A percentile compares a stretch with the other conserved stretches of the same genome.
These are phyloP conservation scores for Gymnorhina tibicen DNA, from an alignment of 2,113 vertebrate species.

Conservation along the genomic window DNA sequence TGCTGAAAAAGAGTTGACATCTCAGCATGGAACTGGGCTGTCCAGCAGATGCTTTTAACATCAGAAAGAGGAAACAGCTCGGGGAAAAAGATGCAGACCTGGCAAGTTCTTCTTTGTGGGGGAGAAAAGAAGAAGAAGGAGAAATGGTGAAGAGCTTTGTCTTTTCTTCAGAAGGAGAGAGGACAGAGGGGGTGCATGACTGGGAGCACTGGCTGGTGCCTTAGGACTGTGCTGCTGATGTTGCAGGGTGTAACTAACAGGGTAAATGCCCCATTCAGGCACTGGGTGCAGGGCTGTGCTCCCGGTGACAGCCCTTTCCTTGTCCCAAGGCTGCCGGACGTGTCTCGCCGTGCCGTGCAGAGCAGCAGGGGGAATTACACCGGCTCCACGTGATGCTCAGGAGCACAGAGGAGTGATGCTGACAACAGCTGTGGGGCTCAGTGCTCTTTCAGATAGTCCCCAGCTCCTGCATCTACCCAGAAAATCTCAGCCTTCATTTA, in stretches of 20 bases:
- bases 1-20: neutral
- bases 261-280: neutral
- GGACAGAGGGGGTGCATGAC: rapidly evolving
- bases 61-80: constrained; percentile 64
- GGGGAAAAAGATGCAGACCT: constrained; percentile 61
- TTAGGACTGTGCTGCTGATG: neutral
- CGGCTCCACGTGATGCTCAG: rapidly evolving
- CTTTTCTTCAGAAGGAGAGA: neutral
- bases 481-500: neutral
- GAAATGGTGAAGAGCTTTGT: neutral
- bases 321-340: rapidly evolving
- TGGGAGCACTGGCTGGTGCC: neutral
- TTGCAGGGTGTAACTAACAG: neutral
- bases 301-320: neutral
- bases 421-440: neutral
- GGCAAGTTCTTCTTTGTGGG: constrained; percentile 53
- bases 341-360: rapidly evolving
- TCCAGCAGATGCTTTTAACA: constrained; percentile 33
- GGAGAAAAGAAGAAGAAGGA: neutral
- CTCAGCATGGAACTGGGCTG: constrained; percentile 28
- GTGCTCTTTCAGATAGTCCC: neutral
- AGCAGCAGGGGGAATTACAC: neutral
- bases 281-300: neutral
- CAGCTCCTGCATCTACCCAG: neutral
- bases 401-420: neutral